Percentiles rank a stretch among this genome's conserved stretches.
These are phyloP conservation scores for Oreotrochilus melanogaster DNA, from an alignment of 2,113 vertebrate species.

Conservation along the genomic window DNA sequence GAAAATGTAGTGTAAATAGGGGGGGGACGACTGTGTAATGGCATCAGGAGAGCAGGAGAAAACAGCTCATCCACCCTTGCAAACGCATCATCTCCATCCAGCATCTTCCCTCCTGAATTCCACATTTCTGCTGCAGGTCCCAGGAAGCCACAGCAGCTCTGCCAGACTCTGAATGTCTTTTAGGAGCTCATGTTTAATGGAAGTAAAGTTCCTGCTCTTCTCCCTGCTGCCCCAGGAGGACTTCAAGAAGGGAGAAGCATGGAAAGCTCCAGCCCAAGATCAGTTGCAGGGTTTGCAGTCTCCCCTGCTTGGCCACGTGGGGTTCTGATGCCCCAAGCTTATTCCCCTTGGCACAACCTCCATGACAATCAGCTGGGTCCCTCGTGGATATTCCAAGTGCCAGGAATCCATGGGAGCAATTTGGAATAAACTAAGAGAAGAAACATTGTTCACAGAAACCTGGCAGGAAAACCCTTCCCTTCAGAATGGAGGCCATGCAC, in stretches of 20 bases:
- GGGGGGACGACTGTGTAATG: neutral
- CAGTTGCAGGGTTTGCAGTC: neutral
- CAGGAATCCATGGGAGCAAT: constrained; percentile 6
- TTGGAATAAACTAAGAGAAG: neutral
- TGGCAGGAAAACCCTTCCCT: neutral
- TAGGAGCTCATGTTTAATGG: neutral
- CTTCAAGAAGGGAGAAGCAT: neutral
- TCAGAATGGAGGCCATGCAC: neutral
- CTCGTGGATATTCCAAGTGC: constrained; percentile 48
- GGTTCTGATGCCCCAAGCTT: neutral
- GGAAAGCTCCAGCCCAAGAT: neutral
- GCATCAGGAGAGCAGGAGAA: neutral
- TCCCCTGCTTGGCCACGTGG: neutral
- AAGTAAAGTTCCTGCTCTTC: neutral
- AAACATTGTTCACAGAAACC: neutral
- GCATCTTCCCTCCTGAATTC: neutral
- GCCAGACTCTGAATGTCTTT: neutral
- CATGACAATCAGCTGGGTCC: neutral
- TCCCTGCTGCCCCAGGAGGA: neutral
- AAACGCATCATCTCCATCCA: neutral
- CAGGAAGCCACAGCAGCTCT: neutral
- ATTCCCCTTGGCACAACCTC: neutral
- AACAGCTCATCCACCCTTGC: neutral
- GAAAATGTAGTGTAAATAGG: neutral
- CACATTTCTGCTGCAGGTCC: neutral